Conservation (phyloP, 2,888 invertebrate species). For the Platypus cylindrus region DNA sequence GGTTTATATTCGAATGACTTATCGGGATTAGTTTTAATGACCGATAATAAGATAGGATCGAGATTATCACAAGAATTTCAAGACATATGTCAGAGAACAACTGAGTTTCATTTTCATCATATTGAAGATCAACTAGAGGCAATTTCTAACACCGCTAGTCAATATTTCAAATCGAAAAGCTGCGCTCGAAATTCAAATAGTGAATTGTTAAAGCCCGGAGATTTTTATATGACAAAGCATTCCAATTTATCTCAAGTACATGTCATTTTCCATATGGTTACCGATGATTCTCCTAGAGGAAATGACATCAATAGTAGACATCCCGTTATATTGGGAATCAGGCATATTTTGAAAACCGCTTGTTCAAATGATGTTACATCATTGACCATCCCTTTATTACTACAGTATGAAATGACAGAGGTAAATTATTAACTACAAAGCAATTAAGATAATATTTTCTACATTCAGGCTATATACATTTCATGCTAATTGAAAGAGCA, state of each 20-base stretch:
- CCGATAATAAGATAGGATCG: constrained; percentile 41
- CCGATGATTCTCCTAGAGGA: constrained; percentile 56
- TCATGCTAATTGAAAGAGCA: too few relatives aligned
- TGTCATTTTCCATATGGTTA: constrained; percentile 89
- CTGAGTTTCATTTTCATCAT: constrained; percentile 90
- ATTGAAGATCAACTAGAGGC: constrained; percentile 75
- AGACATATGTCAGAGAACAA: constrained; percentile 60
- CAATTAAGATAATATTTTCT: too few relatives aligned
- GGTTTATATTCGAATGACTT: constrained; percentile 87
- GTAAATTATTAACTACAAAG: constrained; percentile 40
- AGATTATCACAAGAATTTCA: constrained; percentile 44
- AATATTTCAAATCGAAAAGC: constrained; percentile 23
- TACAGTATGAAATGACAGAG: constrained; percentile 90
- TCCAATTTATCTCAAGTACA: constrained; percentile 91
- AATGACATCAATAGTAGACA: constrained; percentile 92
- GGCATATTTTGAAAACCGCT: constrained; percentile 91
- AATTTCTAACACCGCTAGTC: constrained; percentile 36
- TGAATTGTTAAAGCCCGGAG: constrained; percentile 63
- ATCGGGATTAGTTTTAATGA: constrained; percentile 74
- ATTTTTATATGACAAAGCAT: constrained; percentile 77
- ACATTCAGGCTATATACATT: too few relatives aligned
- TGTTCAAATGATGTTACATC: constrained; percentile 89
- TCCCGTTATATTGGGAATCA: constrained; percentile 84
- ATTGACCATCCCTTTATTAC: constrained; percentile 81
- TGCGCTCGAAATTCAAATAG: constrained; percentile 28